Conservation (phyloP, 1,140 invertebrate genomes). For the Aethina tumida region DNA sequence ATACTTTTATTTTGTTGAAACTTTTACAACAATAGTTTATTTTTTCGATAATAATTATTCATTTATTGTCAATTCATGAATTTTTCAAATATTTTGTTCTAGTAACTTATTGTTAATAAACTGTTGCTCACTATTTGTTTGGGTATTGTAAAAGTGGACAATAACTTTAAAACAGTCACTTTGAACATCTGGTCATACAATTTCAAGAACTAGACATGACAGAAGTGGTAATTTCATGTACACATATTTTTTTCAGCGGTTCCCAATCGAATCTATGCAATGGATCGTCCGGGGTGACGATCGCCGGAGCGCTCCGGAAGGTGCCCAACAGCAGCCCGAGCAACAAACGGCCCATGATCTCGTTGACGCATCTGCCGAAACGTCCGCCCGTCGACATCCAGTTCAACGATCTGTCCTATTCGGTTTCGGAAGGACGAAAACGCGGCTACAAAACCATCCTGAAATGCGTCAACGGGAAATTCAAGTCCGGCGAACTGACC, state of each 20-base stretch:
- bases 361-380: conserved; percentile 67
- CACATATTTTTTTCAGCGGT: conserved; percentile 43
- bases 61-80: too few relatives aligned
- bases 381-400: conserved; percentile 64
- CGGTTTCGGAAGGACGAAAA: conserved; percentile 40
- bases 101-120: too few relatives aligned
- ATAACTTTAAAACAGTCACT: too few relatives aligned
- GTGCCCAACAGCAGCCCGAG: conserved; percentile 55
- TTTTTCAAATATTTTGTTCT: too few relatives aligned
- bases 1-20: too few relatives aligned
- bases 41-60: too few relatives aligned
- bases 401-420: conserved; percentile 21
- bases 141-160: too few relatives aligned
- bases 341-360: conserved; percentile 37
- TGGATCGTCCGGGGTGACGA: conserved; percentile 43
- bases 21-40: too few relatives aligned
- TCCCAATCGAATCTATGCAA: conserved; percentile 63
- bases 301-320: conserved; percentile 49
- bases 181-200: too few relatives aligned
- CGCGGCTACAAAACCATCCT: conserved; percentile 57
- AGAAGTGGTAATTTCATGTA: conserved; percentile 5
- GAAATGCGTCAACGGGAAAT: conserved; percentile 72
- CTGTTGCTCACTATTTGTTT: too few relatives aligned
- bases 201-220: too few relatives aligned
- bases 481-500: conserved; percentile 65